Base-by-base conservation (phyloP, 2,888 invertebrate species). In the Thymelicus sylvestris region DNA sequence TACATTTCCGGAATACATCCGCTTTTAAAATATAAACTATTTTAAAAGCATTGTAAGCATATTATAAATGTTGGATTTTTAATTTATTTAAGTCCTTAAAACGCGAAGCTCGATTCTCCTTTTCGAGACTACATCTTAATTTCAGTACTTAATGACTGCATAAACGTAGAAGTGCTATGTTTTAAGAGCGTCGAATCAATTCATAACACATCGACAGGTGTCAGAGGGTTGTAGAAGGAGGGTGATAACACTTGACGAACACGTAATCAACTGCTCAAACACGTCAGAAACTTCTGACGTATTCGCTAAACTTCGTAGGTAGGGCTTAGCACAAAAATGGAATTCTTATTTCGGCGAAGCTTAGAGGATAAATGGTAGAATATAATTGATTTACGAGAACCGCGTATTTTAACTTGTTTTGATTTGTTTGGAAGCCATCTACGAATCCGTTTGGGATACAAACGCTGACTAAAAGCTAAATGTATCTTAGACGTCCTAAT, bases 201-300 rank as follows among this genome's bases (percentile, higher is more conserved):
- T 81, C 81, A 83, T 80, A 78, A 81, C 78, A 59, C 47, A 81
- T 86, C 84, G 87, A 86, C 88, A 88, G 88, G 85, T 89, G 88
- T 86, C 86, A 85, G 79, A 61, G 68, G 63, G 57, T 55, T 57
- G 63, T 55, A 41, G n/a, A n/a, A n/a, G 13, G 13, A 52, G 44
- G 67, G 79, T 78, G 84, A 84, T 84, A 82, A 80, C 79, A 82
- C 79, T 80, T 83, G 83, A 86, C 85, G 83, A 87, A 86, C 76
- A 76, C 77, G 79, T 86, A 89, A 90, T 91, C 88, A 89, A 85
- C 83, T 79, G 15, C 82, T 82, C 84, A 81, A 89, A 87, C 85
- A 88, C 85, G 76, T 78, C 78, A 74, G 61, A 75, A 83, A 83
- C 76, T 83, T 85, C 80, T 76, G 79, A 76, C 75, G 72, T 60